Percentiles rank a stretch among this genome's conserved stretches.
Conservation (phyloP, 2,113 vertebrate genomes). For the Sylvia atricapilla region DNA sequence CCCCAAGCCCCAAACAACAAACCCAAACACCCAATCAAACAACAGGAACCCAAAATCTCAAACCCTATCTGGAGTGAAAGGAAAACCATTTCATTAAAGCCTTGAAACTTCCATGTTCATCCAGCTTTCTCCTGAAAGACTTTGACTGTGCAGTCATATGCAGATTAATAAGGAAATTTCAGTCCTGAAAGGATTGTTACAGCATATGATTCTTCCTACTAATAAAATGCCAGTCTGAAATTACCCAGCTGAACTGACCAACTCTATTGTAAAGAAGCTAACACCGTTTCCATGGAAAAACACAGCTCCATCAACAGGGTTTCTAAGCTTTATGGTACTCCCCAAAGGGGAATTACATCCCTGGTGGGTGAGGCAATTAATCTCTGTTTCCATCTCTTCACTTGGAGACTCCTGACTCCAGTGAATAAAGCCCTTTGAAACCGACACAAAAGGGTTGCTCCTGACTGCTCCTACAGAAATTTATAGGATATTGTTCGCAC, state of each 20-base stretch:
- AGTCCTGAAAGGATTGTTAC: neutral
- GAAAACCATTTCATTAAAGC: neutral
- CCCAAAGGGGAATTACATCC: neutral
- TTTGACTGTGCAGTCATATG: neutral
- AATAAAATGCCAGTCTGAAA: neutral
- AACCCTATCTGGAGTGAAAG: neutral
- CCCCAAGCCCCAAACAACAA: neutral
- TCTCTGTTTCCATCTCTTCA: neutral
- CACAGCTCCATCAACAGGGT: neutral
- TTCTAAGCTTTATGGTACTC: neutral
- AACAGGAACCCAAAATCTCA: neutral
- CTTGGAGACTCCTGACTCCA: neutral
- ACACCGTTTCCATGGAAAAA: slow-evolving; percentile 7
- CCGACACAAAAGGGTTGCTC: neutral
- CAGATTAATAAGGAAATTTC: neutral
- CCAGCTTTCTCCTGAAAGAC: neutral
- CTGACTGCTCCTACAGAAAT: neutral
- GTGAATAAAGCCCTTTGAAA: slow-evolving; percentile 22
- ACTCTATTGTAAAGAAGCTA: neutral
- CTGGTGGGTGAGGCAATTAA: neutral
- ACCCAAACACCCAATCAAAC: neutral
- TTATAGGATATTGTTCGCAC: neutral
- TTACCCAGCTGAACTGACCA: neutral
- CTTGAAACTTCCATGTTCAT: neutral
- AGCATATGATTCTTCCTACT: neutral